These are phyloP conservation scores for Acanthosepion lycidas DNA, from an alignment of 2,888 invertebrate genomes.

Conservation along the genomic window DNA sequence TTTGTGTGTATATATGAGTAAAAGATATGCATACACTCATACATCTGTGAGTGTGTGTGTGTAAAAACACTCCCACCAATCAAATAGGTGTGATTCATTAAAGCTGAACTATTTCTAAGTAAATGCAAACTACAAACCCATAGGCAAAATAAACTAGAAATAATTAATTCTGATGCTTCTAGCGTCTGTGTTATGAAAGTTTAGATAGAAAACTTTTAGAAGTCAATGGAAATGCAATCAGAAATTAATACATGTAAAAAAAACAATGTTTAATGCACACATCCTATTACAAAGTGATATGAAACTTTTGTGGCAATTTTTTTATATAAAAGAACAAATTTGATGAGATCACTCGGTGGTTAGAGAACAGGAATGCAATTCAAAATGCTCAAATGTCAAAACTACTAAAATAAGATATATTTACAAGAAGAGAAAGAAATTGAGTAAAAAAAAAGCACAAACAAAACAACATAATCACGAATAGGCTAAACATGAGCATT, in stretches of 20 bases:
- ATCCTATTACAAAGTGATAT: not conserved
- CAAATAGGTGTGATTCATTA: not conserved
- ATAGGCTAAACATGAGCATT: too few species aligned
- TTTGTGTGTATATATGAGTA: too few species aligned
- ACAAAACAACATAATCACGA: too few species aligned
- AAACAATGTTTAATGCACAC: not conserved
- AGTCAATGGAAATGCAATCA: not conserved
- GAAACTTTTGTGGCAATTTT: not conserved
- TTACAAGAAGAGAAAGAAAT: too few species aligned
- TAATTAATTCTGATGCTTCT: not conserved
- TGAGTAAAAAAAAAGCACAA: too few species aligned
- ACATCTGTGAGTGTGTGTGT: too few species aligned
- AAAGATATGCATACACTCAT: too few species aligned
- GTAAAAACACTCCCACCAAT: not conserved
- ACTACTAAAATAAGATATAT: not conserved
- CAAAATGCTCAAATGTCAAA: not conserved
- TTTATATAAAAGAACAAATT: not conserved
- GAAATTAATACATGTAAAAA: not conserved
- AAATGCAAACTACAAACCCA: not conserved
- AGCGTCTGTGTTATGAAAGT: not conserved
- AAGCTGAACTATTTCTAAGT: not conserved
- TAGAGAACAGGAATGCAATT: not conserved
- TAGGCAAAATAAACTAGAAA: not conserved
- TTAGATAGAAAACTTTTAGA: too few species aligned
- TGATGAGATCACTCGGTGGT: not conserved